Percentiles rank a stretch among this genome's conserved stretches.
These are phyloP conservation scores for Tichodroma muraria DNA, from an alignment of 2,113 vertebrate species.

Conservation along the genomic window DNA sequence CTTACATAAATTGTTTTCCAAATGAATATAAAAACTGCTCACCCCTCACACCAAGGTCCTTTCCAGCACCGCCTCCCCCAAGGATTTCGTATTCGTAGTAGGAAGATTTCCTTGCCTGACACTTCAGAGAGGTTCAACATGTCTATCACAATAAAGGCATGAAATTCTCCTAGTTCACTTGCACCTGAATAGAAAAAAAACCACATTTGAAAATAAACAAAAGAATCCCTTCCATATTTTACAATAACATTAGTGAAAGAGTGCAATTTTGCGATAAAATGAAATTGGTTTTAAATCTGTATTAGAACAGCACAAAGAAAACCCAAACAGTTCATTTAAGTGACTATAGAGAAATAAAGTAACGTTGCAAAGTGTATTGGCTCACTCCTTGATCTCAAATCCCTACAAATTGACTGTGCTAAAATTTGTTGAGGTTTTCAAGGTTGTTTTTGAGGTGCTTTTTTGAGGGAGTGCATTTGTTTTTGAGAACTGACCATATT, in stretches of 20 bases:
- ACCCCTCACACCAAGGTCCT: slow-evolving; percentile 85
- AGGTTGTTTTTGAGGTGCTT: neutral
- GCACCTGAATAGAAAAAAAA: slow-evolving; percentile 56
- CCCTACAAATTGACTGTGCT: neutral
- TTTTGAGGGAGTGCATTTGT: neutral
- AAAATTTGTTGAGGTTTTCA: neutral
- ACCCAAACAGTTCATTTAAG: neutral
- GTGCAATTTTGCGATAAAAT: neutral
- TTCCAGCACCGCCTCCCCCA: slow-evolving; percentile 91
- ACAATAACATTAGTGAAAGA: neutral
- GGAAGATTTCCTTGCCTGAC: slow-evolving; percentile 64
- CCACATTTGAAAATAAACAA: neutral
- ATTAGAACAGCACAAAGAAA: neutral
- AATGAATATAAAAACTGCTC: neutral
- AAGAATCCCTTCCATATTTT: neutral
- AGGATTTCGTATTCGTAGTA: slow-evolving; percentile 87
- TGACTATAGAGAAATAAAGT: neutral
- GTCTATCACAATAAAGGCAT: slow-evolving; percentile 86
- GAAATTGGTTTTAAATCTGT: neutral
- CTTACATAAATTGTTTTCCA: neutral
- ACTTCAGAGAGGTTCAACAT: slow-evolving; percentile 67
- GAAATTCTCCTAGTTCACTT: slow-evolving; percentile 81
- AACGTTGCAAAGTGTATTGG: neutral
- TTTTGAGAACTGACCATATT: neutral
- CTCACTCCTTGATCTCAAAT: neutral